These are phyloP conservation scores for Sternotherus odoratus DNA, from an alignment of 2,797 vertebrate genomes.

Conservation along the genomic window DNA sequence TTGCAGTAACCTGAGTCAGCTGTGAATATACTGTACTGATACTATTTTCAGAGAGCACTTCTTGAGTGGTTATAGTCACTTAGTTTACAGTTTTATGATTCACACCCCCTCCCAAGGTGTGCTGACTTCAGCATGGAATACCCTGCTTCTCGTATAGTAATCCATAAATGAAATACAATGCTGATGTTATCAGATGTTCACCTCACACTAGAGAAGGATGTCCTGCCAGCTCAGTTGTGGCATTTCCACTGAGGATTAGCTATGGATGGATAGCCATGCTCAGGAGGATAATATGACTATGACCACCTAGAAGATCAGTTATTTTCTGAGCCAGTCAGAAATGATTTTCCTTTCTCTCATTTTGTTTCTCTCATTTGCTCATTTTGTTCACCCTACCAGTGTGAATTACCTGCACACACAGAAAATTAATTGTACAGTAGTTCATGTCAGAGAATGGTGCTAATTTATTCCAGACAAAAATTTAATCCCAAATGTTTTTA, in stretches of 20 bases:
- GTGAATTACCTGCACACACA: neutral
- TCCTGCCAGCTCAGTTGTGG: neutral
- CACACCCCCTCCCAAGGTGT: neutral
- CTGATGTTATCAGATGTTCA: neutral
- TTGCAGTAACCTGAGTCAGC: neutral
- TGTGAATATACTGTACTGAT: neutral
- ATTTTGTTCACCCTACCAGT: neutral
- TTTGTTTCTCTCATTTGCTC: neutral
- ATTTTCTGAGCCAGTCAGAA: neutral
- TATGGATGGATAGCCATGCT: neutral
- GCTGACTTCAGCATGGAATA: neutral
- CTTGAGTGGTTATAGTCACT: neutral
- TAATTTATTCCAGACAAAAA: neutral
- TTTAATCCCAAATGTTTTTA: neutral
- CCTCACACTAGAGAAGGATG: neutral
- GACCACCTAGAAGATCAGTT: neutral
- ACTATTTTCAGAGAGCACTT: neutral
- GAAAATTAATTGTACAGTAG: neutral
- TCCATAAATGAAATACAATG: neutral
- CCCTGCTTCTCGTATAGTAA: neutral
- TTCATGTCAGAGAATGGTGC: neutral
- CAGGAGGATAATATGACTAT: neutral
- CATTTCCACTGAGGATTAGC: neutral
- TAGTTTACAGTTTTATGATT: neutral
- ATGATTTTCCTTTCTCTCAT: neutral